Evolutionary conservation across 2,797 vertebrate species (phyloP).

Genomic region (Sitta carolinensis): DNA sequence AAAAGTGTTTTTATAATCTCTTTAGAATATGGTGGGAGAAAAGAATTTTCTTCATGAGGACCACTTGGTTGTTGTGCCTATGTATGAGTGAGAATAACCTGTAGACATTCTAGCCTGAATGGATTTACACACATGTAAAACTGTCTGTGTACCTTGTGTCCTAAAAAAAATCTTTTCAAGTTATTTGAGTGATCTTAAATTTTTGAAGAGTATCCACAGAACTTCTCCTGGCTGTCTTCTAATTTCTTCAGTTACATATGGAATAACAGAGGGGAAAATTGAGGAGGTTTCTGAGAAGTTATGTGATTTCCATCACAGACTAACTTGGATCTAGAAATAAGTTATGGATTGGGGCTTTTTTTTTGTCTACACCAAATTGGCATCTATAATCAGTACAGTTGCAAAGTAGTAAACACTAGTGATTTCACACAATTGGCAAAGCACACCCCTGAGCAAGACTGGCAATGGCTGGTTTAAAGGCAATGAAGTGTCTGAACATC

Average conservation of each 20-base stretch:
- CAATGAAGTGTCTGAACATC: not conserved
- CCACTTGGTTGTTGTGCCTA: fast-evolving
- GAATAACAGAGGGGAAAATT: not conserved
- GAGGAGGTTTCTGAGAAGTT: not conserved
- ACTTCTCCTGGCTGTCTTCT: not conserved
- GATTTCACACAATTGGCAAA: not conserved
- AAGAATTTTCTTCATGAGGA: not conserved
- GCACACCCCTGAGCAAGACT: not conserved
- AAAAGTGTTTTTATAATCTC: not conserved
- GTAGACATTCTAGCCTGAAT: not conserved
- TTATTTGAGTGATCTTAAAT: not conserved
- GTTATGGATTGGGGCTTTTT: fast-evolving
- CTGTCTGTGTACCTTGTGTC: not conserved
- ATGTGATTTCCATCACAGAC: not conserved
- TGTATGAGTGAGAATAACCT: not conserved
- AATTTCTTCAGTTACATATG: not conserved
- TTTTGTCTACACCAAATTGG: not conserved
- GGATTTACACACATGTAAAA: fast-evolving
- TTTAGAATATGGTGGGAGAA: not conserved
- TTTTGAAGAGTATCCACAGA: not conserved
- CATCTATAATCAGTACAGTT: not conserved
- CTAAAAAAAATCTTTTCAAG: not conserved
- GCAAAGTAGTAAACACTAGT: not conserved
- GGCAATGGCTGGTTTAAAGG: not conserved
- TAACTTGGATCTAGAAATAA: not conserved